Conservation (phyloP, 2,113 vertebrate genomes). For the Edolisoma coerulescens region DNA sequence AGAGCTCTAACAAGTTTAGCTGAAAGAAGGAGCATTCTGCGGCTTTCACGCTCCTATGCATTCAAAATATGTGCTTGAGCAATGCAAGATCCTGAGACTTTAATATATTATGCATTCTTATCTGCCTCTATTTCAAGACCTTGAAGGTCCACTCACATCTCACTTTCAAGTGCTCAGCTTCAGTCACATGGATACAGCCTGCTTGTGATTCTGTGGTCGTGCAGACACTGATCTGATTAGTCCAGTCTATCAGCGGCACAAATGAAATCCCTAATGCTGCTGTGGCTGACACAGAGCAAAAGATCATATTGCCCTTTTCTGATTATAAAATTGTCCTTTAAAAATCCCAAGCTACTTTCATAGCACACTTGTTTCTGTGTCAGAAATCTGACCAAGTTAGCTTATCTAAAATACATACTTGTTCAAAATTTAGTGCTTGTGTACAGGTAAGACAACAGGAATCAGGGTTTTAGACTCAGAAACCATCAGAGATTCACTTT, state of each 20-base stretch:
- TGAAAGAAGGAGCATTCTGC: background rate
- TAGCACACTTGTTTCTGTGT: background rate
- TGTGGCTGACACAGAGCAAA: background rate
- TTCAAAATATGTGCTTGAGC: background rate
- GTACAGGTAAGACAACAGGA: background rate
- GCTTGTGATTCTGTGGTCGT: background rate
- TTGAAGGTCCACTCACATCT: background rate
- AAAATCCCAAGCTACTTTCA: background rate
- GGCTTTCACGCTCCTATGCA: background rate
- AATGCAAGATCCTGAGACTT: background rate
- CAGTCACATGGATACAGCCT: background rate
- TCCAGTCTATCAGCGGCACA: background rate
- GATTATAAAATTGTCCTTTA: background rate
- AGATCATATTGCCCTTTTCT: background rate
- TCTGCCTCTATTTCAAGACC: background rate
- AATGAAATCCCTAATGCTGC: background rate
- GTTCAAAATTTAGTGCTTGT: background rate
- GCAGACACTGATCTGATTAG: background rate
- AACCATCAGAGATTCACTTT: background rate
- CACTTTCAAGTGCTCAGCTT: background rate
- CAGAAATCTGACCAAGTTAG: background rate
- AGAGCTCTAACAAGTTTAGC: background rate
- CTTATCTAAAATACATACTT: background rate
- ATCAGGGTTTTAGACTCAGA: background rate
- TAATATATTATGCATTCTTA: background rate